Percentiles rank a stretch among this genome's conserved stretches.
phyloP scores from a whole-genome alignment of 2,888 invertebrate genomes.

The Galerucella pusilla region DNA sequence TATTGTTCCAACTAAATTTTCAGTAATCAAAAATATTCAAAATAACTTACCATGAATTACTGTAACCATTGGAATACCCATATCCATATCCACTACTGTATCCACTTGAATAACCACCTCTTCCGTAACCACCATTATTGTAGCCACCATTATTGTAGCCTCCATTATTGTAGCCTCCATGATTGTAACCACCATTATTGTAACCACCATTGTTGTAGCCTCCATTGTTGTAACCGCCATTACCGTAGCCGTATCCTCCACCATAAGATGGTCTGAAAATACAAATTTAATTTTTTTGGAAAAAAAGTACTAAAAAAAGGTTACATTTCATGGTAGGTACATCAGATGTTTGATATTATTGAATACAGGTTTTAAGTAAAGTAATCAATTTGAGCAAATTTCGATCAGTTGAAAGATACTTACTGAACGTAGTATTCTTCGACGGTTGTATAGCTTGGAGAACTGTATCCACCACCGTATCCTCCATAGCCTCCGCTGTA shows the following conservation, averaged over 20 bases:
- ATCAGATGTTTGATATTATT: too few relatives aligned
- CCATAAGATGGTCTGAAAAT: slow-evolving; percentile 6
- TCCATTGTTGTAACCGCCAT: not conserved
- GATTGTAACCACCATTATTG: not conserved
- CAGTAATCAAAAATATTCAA: too few relatives aligned
- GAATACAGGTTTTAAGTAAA: too few relatives aligned
- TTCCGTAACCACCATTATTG: not conserved
- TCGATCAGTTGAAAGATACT: not conserved
- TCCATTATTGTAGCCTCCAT: not conserved
- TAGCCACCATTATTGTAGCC: not conserved
- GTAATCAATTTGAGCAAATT: too few relatives aligned
- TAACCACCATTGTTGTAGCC: not conserved
- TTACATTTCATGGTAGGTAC: too few relatives aligned
- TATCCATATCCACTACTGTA: slow-evolving; percentile 34
- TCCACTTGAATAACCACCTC: slow-evolving; percentile 14
- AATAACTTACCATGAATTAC: slow-evolving; percentile 14
- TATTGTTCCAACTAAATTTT: too few relatives aligned
- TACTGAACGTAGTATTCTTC: slow-evolving; percentile 1
- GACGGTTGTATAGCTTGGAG: not conserved
- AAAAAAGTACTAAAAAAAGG: too few relatives aligned
- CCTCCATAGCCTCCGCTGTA: slow-evolving; percentile 18
- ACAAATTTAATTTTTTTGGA: not conserved
- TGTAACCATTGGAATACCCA: slow-evolving; percentile 28
- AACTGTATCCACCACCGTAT: slow-evolving; percentile 25
- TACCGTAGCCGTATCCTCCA: not conserved